phyloP scores from a whole-genome alignment of 2,113 vertebrate genomes.

The Corythornis madagascariensis region DNA sequence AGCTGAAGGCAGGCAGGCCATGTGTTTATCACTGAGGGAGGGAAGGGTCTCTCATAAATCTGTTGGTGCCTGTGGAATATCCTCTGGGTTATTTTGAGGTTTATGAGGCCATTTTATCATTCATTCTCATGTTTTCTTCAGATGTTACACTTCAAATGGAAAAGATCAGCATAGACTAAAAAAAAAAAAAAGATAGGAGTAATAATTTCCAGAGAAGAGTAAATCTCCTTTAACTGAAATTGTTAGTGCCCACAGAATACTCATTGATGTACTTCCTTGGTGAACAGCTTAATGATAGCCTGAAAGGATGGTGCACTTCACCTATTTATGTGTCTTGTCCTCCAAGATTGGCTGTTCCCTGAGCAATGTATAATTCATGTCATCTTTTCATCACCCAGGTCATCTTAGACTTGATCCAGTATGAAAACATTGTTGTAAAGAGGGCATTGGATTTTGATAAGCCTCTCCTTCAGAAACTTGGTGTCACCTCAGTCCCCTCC shows the following conservation, averaged over 20 bases:
- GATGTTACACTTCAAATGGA: background rate
- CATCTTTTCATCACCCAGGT: conserved; percentile 74
- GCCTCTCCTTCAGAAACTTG: conserved; percentile 80
- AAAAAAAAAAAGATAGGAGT: background rate
- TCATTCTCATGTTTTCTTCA: background rate
- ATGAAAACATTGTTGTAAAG: conserved; percentile 82
- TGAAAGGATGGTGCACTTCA: background rate
- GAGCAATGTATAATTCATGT: background rate
- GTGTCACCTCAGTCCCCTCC: conserved; percentile 78
- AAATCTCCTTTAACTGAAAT: background rate
- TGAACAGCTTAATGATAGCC: background rate
- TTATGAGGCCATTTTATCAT: background rate
- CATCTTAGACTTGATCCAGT: conserved; percentile 87
- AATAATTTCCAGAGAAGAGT: background rate
- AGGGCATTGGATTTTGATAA: conserved; percentile 78
- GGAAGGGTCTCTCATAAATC: background rate
- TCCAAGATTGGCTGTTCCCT: background rate
- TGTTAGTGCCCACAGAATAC: background rate
- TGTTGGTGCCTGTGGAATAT: background rate
- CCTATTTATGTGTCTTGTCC: background rate
- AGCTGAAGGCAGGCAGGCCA: background rate
- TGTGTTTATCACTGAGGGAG: background rate
- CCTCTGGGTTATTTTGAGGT: background rate
- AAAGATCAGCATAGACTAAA: background rate
- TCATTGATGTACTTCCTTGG: background rate